These are phyloP conservation scores for Neelides folsomi DNA, from an alignment of 2,888 invertebrate species.

Conservation along the genomic window DNA sequence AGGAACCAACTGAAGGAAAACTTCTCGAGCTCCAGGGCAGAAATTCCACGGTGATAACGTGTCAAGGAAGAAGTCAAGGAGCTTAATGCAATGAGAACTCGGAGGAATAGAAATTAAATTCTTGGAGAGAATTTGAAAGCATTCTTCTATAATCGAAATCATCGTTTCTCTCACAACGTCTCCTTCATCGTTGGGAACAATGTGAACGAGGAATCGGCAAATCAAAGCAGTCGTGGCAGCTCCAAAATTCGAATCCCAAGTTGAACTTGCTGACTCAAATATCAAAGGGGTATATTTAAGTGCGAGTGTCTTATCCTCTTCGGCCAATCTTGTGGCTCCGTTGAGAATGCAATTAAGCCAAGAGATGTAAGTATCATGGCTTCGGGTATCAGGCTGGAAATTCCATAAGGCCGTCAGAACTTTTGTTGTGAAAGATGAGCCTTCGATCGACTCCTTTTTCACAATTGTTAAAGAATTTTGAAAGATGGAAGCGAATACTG, in stretches of 20 bases:
- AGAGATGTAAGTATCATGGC: slow-evolving; percentile 21
- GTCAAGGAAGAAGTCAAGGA: slow-evolving; percentile 18
- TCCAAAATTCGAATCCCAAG: slow-evolving; percentile 24
- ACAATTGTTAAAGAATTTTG: slow-evolving; percentile 14
- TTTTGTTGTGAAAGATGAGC: slow-evolving; percentile 15
- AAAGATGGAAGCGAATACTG: slow-evolving; percentile 25
- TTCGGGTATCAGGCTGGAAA: slow-evolving; percentile 27
- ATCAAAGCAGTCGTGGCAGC: slow-evolving; percentile 9
- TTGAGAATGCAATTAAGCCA: slow-evolving; percentile 27
- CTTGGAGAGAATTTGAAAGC: slow-evolving; percentile 21
- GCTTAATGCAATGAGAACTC: slow-evolving; percentile 20
- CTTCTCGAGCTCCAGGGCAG: slow-evolving; percentile 18
- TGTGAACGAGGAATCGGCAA: slow-evolving; percentile 19
- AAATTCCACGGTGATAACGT: slow-evolving; percentile 14
- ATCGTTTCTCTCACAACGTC: background rate
- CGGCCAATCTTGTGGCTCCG: slow-evolving; percentile 17
- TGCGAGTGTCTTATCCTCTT: slow-evolving; percentile 5
- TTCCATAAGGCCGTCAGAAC: slow-evolving; percentile 26
- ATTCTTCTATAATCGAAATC: slow-evolving; percentile 13
- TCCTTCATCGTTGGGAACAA: slow-evolving; percentile 9
- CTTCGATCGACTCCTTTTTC: background rate
- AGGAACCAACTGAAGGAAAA: slow-evolving; percentile 26
- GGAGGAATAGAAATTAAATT: slow-evolving; percentile 29
- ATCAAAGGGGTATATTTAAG: slow-evolving; percentile 16
- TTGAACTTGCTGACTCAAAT: slow-evolving; percentile 18